These are phyloP conservation scores for Yoshiicerus persimilis DNA, from an alignment of 1,140 invertebrate genomes.

Conservation along the genomic window DNA sequence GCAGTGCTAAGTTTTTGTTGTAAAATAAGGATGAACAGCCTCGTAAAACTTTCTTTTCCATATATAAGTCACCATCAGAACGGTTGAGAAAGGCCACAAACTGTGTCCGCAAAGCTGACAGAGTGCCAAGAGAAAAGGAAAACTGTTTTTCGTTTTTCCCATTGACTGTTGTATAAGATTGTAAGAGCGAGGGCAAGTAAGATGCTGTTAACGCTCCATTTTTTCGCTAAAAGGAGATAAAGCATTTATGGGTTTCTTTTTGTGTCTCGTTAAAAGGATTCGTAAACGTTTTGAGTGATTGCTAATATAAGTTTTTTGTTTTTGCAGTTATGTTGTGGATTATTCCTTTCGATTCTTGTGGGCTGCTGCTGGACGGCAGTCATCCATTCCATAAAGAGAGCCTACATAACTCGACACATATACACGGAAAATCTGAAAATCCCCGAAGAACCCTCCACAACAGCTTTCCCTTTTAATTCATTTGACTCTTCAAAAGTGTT, in stretches of 20 bases:
- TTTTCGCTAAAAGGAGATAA: background rate
- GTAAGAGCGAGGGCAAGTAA: background rate
- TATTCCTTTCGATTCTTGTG: constrained; percentile 48
- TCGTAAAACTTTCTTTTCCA: background rate
- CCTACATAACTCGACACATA: constrained; percentile 38
- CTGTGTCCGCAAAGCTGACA: background rate
- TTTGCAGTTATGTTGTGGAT: constrained; percentile 48
- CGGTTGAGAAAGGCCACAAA: background rate
- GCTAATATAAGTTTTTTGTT: background rate
- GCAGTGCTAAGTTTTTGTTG: background rate
- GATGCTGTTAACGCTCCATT: background rate
- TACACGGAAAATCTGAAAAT: constrained; percentile 26
- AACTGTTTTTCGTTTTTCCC: background rate
- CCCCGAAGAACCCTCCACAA: background rate
- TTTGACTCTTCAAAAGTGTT: constrained; percentile 34
- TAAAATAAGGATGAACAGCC: background rate
- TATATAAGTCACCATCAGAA: background rate
- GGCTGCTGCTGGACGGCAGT: constrained; percentile 48
- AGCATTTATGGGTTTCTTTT: background rate
- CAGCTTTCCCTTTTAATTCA: background rate
- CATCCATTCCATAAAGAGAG: constrained; percentile 47
- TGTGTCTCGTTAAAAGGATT: background rate
- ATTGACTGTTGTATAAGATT: background rate
- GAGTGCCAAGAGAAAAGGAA: background rate
- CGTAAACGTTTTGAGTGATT: background rate